Percentiles rank a stretch among this genome's conserved stretches.
phyloP scores from a whole-genome alignment of 2,888 invertebrate species.

The Conistra vaccinii region DNA sequence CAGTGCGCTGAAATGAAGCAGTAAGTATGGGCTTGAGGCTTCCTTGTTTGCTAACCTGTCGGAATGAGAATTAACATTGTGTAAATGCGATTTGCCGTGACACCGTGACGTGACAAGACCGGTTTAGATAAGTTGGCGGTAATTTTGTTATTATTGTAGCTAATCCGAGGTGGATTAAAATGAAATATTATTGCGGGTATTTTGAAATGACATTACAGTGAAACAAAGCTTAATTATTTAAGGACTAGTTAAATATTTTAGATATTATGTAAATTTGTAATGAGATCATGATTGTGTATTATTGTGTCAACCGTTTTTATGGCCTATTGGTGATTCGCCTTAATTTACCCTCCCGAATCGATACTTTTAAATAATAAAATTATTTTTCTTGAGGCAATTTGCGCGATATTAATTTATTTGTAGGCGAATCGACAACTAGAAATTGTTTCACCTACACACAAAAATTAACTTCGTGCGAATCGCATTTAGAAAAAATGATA shows the following conservation, averaged over 20 bases:
- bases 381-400: no score
- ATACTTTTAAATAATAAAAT: no score
- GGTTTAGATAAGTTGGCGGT: conserved; percentile 56
- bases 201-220: conserved; percentile 15
- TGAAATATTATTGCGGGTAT: conserved; percentile 29
- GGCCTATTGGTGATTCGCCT: no score
- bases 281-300: neutral
- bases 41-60: conserved; percentile 57
- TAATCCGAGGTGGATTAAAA: conserved; percentile 45
- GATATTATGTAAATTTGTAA: neutral
- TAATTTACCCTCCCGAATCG: no score
- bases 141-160: conserved; percentile 55
- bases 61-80: conserved; percentile 58
- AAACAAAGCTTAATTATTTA: conserved; percentile 12
- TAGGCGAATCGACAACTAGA: no score
- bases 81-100: conserved; percentile 59
- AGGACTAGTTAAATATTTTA: no score
- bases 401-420: no score
- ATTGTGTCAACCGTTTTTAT: neutral
- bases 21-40: conserved; percentile 43
- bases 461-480: no score
- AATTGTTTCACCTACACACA: no score
- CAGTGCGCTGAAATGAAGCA: conserved; percentile 62
- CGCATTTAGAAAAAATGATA: no score
- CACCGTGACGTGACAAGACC: conserved; percentile 57